Evolutionary conservation across 2,888 invertebrate genomes (phyloP).

Genomic region (Cosmopolites sordidus): DNA sequence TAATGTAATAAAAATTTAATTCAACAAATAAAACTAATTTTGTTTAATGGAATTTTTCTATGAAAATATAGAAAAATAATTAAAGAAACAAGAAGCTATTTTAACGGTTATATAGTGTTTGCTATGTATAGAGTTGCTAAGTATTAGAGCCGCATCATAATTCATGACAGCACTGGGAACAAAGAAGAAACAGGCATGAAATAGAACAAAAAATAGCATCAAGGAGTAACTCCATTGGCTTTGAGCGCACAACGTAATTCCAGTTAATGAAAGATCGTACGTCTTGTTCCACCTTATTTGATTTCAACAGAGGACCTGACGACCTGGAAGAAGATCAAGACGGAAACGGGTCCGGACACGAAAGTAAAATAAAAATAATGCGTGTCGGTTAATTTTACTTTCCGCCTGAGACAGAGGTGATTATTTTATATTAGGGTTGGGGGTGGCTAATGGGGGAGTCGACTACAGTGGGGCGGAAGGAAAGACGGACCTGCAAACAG

Average conservation of each 20-base stretch:
- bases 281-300: slow-evolving; percentile 7
- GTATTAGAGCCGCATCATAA: too few relatives aligned
- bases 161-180: too few relatives aligned
- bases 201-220: too few relatives aligned
- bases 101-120: too few relatives aligned
- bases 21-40: too few relatives aligned
- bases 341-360: slow-evolving; percentile 19
- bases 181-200: too few relatives aligned
- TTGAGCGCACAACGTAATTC: not conserved
- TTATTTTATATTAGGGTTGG: slow-evolving; percentile 44
- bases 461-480: not conserved
- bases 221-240: too few relatives aligned
- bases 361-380: slow-evolving; percentile 42
- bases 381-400: slow-evolving; percentile 44
- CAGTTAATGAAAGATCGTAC: slow-evolving; percentile 2
- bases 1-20: too few relatives aligned
- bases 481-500: slow-evolving; percentile 33
- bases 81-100: too few relatives aligned
- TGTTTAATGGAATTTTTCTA: too few relatives aligned
- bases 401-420: slow-evolving; percentile 34
- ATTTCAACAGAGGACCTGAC: slow-evolving; percentile 7
- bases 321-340: slow-evolving; percentile 12
- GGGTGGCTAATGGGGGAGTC: not conserved
- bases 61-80: too few relatives aligned
- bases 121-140: too few relatives aligned